Evolutionary conservation across 2,797 vertebrate genomes (phyloP).

Genomic region (Philypnodon macrostomus): DNA sequence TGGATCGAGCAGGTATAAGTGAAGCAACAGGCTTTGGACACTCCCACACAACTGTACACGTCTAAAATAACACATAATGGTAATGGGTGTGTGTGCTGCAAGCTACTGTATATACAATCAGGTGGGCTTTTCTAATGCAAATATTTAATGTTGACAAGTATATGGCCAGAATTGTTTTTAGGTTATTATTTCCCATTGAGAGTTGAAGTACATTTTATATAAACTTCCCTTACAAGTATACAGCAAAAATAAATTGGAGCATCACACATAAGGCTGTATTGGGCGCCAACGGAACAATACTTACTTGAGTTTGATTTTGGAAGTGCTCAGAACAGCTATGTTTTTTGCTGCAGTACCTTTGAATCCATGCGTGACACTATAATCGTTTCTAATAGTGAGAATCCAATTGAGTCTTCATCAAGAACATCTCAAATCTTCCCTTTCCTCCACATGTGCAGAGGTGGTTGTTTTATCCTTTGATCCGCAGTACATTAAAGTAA

Average conservation of each 20-base stretch:
- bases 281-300: no score
- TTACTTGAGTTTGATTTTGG: no score
- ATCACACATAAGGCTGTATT: no score
- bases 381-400: slow-evolving; percentile 30
- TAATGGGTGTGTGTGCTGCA: neutral
- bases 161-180: no score
- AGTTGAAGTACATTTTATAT: no score
- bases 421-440: slow-evolving; percentile 56
- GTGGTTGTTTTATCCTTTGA: slow-evolving; percentile 69
- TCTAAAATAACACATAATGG: neutral
- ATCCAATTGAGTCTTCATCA: slow-evolving; percentile 49
- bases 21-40: slow-evolving; percentile 30
- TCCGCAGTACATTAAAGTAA: slow-evolving; percentile 71
- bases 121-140: no score
- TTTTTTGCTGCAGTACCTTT: slow-evolving; percentile 49
- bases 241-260: no score
- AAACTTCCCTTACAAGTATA: no score
- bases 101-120: no score
- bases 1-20: slow-evolving; percentile 22
- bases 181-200: no score
- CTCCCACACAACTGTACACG: slow-evolving; percentile 5
- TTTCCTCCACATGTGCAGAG: slow-evolving; percentile 39
- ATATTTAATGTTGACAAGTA: no score
- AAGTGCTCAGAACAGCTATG: slow-evolving; percentile 10
- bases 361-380: slow-evolving; percentile 33